A percentile compares a stretch with the other conserved stretches of the same genome.
These are phyloP conservation scores for Disparrhopalites patrizii DNA, from an alignment of 2,888 invertebrate genomes.

Conservation along the genomic window DNA sequence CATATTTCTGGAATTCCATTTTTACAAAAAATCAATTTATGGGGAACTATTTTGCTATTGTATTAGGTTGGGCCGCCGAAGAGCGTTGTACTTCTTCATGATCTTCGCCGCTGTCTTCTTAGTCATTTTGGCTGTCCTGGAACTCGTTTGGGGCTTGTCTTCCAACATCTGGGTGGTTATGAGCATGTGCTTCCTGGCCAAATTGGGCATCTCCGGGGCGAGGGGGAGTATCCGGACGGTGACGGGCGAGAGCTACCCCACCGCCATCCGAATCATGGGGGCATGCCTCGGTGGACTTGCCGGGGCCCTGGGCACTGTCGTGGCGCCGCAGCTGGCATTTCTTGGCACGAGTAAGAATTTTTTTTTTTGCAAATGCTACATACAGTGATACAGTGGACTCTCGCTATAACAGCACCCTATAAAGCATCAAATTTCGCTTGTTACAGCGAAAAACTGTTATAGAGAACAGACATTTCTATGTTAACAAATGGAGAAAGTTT, in stretches of 20 bases:
- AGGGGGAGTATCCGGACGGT: constrained; percentile 10
- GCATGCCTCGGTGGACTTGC: neutral
- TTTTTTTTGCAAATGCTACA: too few relatives aligned
- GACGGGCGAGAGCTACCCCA: constrained; percentile 17
- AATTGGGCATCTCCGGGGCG: constrained; percentile 14
- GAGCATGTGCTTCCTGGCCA: neutral
- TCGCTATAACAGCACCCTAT: too few relatives aligned
- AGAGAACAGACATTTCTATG: too few relatives aligned
- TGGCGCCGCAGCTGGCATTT: constrained; percentile 17
- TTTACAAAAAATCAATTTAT: neutral
- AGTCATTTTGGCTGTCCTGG: neutral
- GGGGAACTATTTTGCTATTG: neutral
- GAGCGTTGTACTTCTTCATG: neutral
- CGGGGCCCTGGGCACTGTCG: neutral
- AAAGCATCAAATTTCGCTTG: too few relatives aligned
- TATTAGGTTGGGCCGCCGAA: constrained; percentile 8
- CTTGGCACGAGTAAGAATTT: too few relatives aligned
- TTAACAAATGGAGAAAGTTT: too few relatives aligned
- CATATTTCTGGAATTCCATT: too few relatives aligned
- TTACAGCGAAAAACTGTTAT: too few relatives aligned
- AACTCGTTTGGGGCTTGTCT: neutral
- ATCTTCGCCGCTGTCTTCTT: constrained; percentile 1
- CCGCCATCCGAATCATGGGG: constrained; percentile 16
- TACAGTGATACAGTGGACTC: too few relatives aligned
- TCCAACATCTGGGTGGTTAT: neutral